Base-by-base conservation (phyloP, 2,113 vertebrate species). In the Turnix velox region DNA sequence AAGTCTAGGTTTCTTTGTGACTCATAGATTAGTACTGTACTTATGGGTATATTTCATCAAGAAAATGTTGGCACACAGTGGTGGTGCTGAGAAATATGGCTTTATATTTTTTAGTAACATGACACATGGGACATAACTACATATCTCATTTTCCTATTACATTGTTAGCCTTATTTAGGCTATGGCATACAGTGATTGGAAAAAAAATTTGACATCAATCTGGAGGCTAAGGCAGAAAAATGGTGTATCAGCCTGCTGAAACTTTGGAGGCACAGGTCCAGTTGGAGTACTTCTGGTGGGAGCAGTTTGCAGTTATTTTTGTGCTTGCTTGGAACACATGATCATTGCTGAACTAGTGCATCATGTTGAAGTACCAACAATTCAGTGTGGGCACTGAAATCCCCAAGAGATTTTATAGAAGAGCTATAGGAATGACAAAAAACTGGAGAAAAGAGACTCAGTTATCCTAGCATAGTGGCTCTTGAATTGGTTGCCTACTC, bases 71-170 rank as follows among this genome's bases (percentile, higher is more conserved):
- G 45, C 23, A 33, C 54, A 61, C 35, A 11, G 23, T 66, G n/a
- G 33, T 66, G 55, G 30, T 62, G 55, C 61, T 57, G 71, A 82
- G 45, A 93, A 82, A 74, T 86, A 88, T 12, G n/a, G 17, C 49
- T n/a, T 82, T 63, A 46, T 22, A 82, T 74, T 91, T 87, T 81
- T 78, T 55, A 61, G 15, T 74, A 69, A 74, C 65, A 20, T 74
- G 75, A 78, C n/a, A 69, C 22, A 40, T 40, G 91, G 78, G 45
- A 28, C n/a, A 75, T 18, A 55, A 45, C 27, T 42, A 66, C 55
- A n/a, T 59, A 69, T 51, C 49, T 74, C 19, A 66, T 86, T 82
- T 85, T 78, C 71, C 24, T 69, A 25, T 61, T 24, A 61, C 43
- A 13, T 61, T 2, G 1, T 78, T 85, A 82, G n/a, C 18, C 40